Conservation (phyloP, 2,888 invertebrate species). For the Acanthosoma haemorrhoidale region DNA sequence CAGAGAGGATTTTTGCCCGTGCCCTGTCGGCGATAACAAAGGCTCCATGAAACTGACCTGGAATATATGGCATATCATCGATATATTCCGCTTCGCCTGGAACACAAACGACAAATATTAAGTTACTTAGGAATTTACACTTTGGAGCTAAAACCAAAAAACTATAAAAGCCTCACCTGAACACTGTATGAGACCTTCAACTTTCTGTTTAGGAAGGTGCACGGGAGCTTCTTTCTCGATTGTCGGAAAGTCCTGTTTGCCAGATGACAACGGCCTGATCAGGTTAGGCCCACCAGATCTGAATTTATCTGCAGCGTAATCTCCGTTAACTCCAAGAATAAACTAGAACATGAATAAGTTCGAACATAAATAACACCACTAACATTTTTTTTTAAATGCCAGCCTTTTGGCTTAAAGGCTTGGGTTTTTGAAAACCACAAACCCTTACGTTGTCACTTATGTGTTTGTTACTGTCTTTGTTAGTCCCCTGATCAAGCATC, state of each 20-base stretch:
- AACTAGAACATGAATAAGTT: too few relatives aligned
- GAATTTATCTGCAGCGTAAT: conserved; percentile 19
- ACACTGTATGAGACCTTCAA: conserved; percentile 45
- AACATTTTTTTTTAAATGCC: too few relatives aligned
- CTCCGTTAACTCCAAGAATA: conserved; percentile 34
- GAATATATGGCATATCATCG: conserved; percentile 47
- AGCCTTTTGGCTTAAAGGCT: too few relatives aligned
- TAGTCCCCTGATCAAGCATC: too few relatives aligned
- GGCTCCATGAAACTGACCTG: conserved; percentile 47
- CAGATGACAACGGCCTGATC: conserved; percentile 45
- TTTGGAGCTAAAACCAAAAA: too few relatives aligned
- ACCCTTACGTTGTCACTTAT: too few relatives aligned
- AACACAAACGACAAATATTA: conserved; percentile 45
- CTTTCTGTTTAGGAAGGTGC: conserved; percentile 47
- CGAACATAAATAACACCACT: too few relatives aligned
- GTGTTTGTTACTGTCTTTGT: too few relatives aligned
- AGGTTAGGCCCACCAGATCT: conserved; percentile 41
- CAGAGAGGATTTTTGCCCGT: conserved; percentile 55
- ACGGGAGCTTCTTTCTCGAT: conserved; percentile 47
- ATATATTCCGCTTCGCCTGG: conserved; percentile 59
- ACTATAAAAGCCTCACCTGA: conserved; percentile 43
- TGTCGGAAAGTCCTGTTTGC: conserved; percentile 46
- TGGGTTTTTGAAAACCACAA: too few relatives aligned
- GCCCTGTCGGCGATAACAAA: conserved; percentile 54
- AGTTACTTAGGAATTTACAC: too few relatives aligned